phyloP scores from a whole-genome alignment of 2,797 vertebrate species.

The Stomatorhinus walkeri region DNA sequence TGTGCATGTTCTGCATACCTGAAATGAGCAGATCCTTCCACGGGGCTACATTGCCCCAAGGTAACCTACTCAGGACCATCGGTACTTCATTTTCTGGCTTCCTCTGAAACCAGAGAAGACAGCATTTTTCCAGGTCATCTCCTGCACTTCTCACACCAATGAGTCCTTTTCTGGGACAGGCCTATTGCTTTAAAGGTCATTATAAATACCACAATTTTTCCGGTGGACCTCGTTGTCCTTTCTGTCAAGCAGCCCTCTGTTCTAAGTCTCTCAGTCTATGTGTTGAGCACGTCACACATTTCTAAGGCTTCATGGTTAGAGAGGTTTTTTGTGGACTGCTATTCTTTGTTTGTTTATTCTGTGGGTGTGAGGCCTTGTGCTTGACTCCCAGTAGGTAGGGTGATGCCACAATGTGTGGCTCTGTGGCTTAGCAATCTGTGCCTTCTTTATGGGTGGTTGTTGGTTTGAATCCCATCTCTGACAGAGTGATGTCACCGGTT shows the following conservation, averaged over 20 bases:
- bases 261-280: background rate
- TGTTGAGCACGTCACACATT: background rate
- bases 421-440: background rate
- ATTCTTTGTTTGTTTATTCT: background rate
- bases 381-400: background rate
- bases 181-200: background rate
- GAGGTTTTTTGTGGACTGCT: background rate
- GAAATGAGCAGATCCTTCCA: slow-evolving; percentile 1
- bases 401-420: background rate
- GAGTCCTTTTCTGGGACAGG: background rate
- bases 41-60: background rate
- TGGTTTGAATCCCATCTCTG: background rate
- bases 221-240: background rate
- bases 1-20: background rate
- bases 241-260: background rate
- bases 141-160: background rate
- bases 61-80: background rate
- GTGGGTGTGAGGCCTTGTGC: background rate
- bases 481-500: background rate
- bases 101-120: background rate
- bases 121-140: background rate
- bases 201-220: background rate
- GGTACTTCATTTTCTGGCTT: background rate
- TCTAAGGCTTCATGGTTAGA: background rate
- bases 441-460: background rate